Evolutionary conservation across 2,113 vertebrate species (phyloP).

Genomic region (Larimichthys polyactis): DNA sequence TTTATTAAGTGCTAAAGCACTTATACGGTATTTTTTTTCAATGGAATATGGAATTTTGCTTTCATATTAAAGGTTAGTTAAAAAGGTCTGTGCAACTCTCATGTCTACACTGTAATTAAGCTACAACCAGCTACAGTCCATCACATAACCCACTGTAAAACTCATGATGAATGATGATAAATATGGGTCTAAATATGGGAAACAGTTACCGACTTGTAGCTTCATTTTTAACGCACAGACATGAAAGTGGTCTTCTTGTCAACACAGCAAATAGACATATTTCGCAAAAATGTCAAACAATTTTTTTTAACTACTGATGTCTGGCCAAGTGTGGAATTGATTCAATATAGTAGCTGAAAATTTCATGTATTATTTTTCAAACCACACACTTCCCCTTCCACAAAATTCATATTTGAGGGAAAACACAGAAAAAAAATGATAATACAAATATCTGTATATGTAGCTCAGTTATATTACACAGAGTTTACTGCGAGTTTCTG

Average conservation of each 20-base stretch:
- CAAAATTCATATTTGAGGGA: background rate
- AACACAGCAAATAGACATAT: background rate
- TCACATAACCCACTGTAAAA: no score
- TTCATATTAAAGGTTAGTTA: background rate
- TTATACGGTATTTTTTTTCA: background rate
- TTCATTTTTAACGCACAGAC: background rate
- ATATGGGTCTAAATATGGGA: no score
- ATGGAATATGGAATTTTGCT: background rate
- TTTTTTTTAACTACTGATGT: background rate
- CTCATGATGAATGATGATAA: no score
- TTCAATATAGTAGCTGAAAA: background rate
- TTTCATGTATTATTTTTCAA: background rate
- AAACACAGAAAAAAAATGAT: background rate
- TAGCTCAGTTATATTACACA: background rate
- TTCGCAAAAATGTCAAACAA: background rate
- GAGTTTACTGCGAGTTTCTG: background rate
- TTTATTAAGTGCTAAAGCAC: background rate
- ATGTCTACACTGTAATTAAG: background rate
- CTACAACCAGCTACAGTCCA: background rate
- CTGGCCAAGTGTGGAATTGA: background rate
- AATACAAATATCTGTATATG: background rate
- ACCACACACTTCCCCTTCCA: background rate
- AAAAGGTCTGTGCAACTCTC: background rate
- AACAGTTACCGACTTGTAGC: background rate
- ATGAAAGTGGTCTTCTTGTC: background rate